phyloP scores from a whole-genome alignment of 1,140 invertebrate species.

The Caenorhabditis inopinata region DNA sequence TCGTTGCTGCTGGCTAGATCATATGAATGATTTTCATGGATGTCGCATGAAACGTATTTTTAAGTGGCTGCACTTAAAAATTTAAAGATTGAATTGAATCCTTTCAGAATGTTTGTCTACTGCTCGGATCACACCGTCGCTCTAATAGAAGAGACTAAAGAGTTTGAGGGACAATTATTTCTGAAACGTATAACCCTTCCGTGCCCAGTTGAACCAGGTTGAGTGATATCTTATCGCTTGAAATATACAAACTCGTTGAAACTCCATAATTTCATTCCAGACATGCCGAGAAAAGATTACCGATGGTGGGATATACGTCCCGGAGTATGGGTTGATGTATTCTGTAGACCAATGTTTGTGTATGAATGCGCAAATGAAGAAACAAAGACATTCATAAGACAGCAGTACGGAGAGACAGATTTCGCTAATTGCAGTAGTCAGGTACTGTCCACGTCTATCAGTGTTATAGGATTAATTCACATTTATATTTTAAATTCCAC shows the following conservation, averaged over 20 bases:
- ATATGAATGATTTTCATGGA: conserved; percentile 37
- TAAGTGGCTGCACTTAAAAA: neutral
- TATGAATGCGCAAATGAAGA: conserved; percentile 32
- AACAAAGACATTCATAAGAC: conserved; percentile 28
- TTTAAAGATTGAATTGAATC: neutral
- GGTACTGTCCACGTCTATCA: too few relatives aligned
- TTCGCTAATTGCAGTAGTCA: conserved; percentile 28
- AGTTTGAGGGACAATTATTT: conserved; percentile 43
- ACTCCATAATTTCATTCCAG: neutral
- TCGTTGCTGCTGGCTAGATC: conserved; percentile 35
- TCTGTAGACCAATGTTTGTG: conserved; percentile 39
- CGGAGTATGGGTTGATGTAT: conserved; percentile 41
- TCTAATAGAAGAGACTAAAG: conserved; percentile 28
- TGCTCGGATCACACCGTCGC: conserved; percentile 37
- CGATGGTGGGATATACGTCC: conserved; percentile 41
- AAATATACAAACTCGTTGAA: neutral
- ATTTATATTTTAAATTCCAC: too few relatives aligned
- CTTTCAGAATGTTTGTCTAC: conserved; percentile 29
- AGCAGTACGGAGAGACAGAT: conserved; percentile 31
- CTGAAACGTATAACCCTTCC: conserved; percentile 33
- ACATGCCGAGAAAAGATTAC: conserved; percentile 10
- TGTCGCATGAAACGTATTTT: conserved; percentile 30
- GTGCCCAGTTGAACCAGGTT: conserved; percentile 18
- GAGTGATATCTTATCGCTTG: neutral
- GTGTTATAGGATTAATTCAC: too few relatives aligned